Evolutionary conservation across 2,888 invertebrate species (phyloP).

Genomic region (Brachyptera putata): DNA sequence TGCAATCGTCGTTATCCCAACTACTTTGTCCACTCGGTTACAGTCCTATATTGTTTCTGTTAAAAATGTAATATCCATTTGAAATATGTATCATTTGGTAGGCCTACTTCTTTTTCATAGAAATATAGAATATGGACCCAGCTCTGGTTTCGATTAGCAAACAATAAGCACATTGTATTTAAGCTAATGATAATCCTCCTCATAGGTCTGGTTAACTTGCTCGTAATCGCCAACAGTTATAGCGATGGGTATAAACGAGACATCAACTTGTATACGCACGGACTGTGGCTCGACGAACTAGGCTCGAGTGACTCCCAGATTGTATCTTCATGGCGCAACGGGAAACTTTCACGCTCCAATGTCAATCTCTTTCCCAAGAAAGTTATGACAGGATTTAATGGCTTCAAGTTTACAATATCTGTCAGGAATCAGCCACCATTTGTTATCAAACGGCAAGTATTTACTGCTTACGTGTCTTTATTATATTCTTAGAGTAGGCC

Average conservation of each 20-base stretch:
- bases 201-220: conserved; percentile 10
- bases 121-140: no score
- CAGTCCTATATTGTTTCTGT: no score
- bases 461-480: conserved; percentile 1
- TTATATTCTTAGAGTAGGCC: no score
- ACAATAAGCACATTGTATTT: no score
- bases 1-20: no score
- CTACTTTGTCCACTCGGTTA: no score
- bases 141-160: no score
- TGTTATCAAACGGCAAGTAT: conserved; percentile 58
- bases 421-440: conserved; percentile 71
- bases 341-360: conserved; percentile 56
- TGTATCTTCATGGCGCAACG: conserved; percentile 66
- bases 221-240: conserved; percentile 14
- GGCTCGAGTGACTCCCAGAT: conserved; percentile 65
- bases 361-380: conserved; percentile 66
- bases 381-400: conserved; percentile 63
- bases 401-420: conserved; percentile 67
- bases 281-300: conserved; percentile 66
- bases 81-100: no score
- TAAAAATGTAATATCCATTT: no score
- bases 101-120: no score
- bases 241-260: conserved; percentile 47
- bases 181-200: no score
- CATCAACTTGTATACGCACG: conserved; percentile 69